Percentiles rank a stretch among this genome's conserved stretches.
phyloP scores from a whole-genome alignment of 2,113 vertebrate genomes.

The Thalassarche chlororhynchos region DNA sequence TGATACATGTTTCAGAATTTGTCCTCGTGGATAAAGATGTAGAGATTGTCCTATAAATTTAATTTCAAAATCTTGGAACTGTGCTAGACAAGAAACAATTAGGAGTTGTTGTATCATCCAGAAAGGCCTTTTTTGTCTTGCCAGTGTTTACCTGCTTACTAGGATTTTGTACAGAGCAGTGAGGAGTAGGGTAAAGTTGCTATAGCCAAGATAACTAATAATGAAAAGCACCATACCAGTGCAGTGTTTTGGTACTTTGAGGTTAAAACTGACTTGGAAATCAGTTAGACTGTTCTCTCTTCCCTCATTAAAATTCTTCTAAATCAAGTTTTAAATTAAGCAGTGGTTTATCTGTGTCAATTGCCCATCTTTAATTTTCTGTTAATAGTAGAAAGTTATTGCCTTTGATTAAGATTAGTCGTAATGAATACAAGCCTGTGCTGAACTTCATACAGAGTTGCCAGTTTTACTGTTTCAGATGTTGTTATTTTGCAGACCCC shows the following conservation, averaged over 20 bases:
- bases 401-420: neutral
- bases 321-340: neutral
- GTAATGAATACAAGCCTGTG: neutral
- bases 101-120: neutral
- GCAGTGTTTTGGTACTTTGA: neutral
- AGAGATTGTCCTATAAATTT: neutral
- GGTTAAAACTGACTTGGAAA: neutral
- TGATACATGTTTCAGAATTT: neutral
- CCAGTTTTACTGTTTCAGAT: neutral
- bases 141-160: neutral
- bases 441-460: neutral
- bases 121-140: neutral
- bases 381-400: neutral
- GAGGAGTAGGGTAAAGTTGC: neutral
- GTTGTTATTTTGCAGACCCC: neutral
- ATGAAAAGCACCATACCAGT: neutral
- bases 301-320: neutral
- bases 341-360: neutral
- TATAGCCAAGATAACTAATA: neutral
- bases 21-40: neutral
- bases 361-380: neutral
- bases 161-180: neutral
- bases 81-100: neutral
- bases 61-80: neutral
- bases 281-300: neutral